Evolutionary conservation across 2,113 vertebrate genomes (phyloP).

Genomic region (Spea bombifrons): DNA sequence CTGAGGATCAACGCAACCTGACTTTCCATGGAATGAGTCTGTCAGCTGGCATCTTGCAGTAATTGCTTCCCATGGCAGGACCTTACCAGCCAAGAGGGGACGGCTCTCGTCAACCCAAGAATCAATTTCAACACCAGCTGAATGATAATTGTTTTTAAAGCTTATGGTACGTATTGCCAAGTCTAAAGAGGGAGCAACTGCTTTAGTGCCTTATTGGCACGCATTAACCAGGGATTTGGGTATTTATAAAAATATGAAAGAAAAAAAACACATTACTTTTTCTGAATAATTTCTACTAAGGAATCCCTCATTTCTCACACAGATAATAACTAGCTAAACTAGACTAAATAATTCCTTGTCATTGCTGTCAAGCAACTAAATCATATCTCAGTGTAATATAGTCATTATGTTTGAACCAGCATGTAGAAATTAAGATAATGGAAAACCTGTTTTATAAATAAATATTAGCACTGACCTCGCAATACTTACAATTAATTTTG

Average conservation of each 20-base stretch:
- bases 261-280: conserved; percentile 10
- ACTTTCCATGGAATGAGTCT: conserved; percentile 85
- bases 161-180: conserved; percentile 82
- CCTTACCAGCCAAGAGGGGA: conserved; percentile 79
- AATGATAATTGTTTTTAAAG: conserved; percentile 89
- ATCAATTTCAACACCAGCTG: conserved; percentile 84
- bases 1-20: conserved; percentile 84
- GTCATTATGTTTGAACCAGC: not conserved
- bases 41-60: conserved; percentile 94
- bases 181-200: conserved; percentile 67
- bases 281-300: conserved; percentile 7
- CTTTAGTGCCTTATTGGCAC: conserved; percentile 78
- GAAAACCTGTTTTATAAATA: too few relatives aligned
- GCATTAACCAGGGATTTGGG: conserved; percentile 77
- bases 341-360: conserved; percentile 15
- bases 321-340: conserved; percentile 18
- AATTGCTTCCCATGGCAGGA: conserved; percentile 99
- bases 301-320: conserved; percentile 1
- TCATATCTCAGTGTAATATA: conserved; percentile 21
- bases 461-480: too few relatives aligned
- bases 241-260: conserved; percentile 45
- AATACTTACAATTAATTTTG: too few relatives aligned
- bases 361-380: conserved; percentile 24
- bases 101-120: conserved; percentile 77
- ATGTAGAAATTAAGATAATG: not conserved